These are phyloP conservation scores for Enteromius paludinosus DNA, from an alignment of 2,797 vertebrate genomes.

Conservation along the genomic window DNA sequence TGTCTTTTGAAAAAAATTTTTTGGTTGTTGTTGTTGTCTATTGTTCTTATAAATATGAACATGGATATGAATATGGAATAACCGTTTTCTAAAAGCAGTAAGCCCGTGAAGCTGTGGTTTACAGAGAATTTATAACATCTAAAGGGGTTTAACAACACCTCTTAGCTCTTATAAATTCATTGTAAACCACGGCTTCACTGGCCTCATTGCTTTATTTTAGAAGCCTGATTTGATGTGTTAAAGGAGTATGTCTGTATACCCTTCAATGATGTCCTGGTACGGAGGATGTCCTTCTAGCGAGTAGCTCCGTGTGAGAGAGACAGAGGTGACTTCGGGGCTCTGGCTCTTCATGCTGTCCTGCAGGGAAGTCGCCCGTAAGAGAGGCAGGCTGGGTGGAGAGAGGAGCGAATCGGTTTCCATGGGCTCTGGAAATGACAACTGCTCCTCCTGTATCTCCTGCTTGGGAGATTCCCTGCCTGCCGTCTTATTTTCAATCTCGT, in stretches of 20 bases:
- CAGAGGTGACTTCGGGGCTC: slow-evolving; percentile 57
- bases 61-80: too few species aligned
- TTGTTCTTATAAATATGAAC: background rate
- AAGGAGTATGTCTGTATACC: slow-evolving; percentile 63
- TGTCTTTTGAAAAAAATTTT: background rate
- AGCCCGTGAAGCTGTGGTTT: too few species aligned
- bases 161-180: too few species aligned
- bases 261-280: slow-evolving; percentile 66
- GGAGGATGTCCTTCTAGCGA: slow-evolving; percentile 76
- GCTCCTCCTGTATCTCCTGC: slow-evolving; percentile 55
- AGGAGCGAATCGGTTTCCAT: slow-evolving; percentile 63
- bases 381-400: slow-evolving; percentile 71
- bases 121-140: too few species aligned
- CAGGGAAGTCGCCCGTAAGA: slow-evolving; percentile 81
- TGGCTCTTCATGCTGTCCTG: slow-evolving; percentile 76
- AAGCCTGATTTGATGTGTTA: background rate
- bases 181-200: too few species aligned
- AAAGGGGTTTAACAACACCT: too few species aligned
- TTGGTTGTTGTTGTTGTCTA: background rate
- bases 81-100: too few species aligned
- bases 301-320: slow-evolving; percentile 73
- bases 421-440: slow-evolving; percentile 52
- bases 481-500: slow-evolving; percentile 55
- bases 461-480: slow-evolving; percentile 55
- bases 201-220: background rate